Evolutionary conservation across 2,888 invertebrate genomes (phyloP).

Genomic region (Perdita meconis): DNA sequence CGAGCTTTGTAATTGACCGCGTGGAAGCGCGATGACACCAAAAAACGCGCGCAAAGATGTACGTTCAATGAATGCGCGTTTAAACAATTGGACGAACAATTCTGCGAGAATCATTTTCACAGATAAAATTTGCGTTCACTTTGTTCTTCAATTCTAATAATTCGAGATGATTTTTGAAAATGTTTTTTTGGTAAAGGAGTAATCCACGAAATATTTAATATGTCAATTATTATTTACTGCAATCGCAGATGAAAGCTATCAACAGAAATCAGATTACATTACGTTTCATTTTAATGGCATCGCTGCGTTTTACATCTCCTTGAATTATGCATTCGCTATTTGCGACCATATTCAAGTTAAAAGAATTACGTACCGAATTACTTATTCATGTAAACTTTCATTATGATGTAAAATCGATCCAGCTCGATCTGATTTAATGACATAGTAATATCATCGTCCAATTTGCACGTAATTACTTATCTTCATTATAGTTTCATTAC

Average conservation of each 20-base stretch:
- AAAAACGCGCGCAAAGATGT: conserved; percentile 41
- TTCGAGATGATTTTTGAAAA: not conserved
- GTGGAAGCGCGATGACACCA: conserved; percentile 37
- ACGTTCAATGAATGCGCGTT: conserved; percentile 29
- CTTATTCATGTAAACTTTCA: no score
- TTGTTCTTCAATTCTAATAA: not conserved
- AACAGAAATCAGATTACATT: not conserved
- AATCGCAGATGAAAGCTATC: not conserved
- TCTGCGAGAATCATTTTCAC: not conserved
- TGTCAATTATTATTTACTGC: no score
- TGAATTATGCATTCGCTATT: not conserved
- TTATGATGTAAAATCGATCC: not conserved
- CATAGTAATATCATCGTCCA: no score
- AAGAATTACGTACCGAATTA: no score
- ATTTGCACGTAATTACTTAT: no score
- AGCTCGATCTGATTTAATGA: no score
- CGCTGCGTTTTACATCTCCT: not conserved
- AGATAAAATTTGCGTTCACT: not conserved
- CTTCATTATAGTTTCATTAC: no score
- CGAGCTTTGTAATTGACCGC: conserved; percentile 44
- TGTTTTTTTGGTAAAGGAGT: no score
- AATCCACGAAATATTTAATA: not conserved
- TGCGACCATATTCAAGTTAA: no score
- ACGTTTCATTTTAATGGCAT: not conserved
- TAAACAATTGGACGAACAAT: not conserved